These are phyloP conservation scores for Thamnaconus septentrionalis DNA, from an alignment of 2,113 vertebrate species.

Conservation along the genomic window DNA sequence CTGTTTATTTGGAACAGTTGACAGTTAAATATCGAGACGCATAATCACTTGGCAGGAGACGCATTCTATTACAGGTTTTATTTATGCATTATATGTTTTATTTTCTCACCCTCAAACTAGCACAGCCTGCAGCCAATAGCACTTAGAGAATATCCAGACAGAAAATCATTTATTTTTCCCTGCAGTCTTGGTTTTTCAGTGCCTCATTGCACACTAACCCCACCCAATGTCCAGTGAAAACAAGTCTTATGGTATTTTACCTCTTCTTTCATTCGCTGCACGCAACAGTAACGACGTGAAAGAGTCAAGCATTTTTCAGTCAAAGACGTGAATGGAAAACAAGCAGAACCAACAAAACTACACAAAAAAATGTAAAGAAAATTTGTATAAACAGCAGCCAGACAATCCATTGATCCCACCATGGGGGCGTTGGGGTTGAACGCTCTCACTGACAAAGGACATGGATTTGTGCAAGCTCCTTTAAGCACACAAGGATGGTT, in stretches of 20 bases:
- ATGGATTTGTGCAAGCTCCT: slow-evolving; percentile 30
- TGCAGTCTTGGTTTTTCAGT: slow-evolving; percentile 8
- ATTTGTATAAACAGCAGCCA: background rate
- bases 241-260: slow-evolving; percentile 10
- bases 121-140: slow-evolving; percentile 17
- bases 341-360: background rate
- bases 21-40: slow-evolving; percentile 11
- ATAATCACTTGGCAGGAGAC: background rate
- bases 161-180: slow-evolving; percentile 43
- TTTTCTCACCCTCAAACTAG: slow-evolving; percentile 1
- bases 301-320: too few relatives aligned
- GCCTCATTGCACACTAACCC: slow-evolving; percentile 28
- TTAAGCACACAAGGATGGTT: background rate
- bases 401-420: too few relatives aligned
- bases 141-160: slow-evolving; percentile 15
- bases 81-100: background rate
- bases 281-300: too few relatives aligned
- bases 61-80: background rate
- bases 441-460: slow-evolving; percentile 30
- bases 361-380: background rate
- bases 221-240: slow-evolving; percentile 14
- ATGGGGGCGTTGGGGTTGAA: slow-evolving; percentile 12
- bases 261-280: slow-evolving; percentile 21
- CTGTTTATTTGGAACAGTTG: slow-evolving; percentile 14
- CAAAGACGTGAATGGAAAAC: too few relatives aligned